Evolutionary conservation across 1,140 invertebrate genomes (phyloP).

Genomic region (Camponotus floridanus): DNA sequence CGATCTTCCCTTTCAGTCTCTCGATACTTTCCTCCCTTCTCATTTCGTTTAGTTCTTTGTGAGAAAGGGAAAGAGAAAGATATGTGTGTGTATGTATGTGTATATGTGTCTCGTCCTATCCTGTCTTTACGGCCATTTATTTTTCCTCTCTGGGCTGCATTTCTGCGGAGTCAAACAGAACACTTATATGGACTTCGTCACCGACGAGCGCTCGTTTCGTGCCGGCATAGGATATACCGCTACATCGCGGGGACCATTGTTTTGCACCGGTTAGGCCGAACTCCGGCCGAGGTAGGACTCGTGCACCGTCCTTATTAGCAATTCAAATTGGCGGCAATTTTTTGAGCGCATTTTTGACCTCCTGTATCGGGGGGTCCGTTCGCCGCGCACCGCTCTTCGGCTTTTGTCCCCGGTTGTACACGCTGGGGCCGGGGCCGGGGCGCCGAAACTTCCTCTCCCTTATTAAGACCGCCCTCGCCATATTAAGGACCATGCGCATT

Average conservation of each 20-base stretch:
- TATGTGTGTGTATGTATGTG: not conserved
- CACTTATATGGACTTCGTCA: conserved; percentile 86
- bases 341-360: conserved; percentile 87
- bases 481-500: conserved; percentile 82
- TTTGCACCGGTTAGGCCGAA: conserved; percentile 81
- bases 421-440: conserved; percentile 47
- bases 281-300: conserved; percentile 72
- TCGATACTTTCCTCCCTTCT: conserved; percentile 21
- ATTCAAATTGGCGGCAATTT: conserved; percentile 87
- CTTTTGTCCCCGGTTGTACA: conserved; percentile 77
- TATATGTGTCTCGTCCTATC: conserved; percentile 58
- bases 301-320: conserved; percentile 83
- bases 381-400: conserved; percentile 62
- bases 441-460: conserved; percentile 84
- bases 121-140: conserved; percentile 79
- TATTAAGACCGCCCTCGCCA: conserved; percentile 86
- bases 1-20: conserved; percentile 58
- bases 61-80: not conserved
- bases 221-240: conserved; percentile 82
- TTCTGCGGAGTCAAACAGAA: conserved; percentile 84
- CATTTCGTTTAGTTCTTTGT: conserved; percentile 50
- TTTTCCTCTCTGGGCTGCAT: conserved; percentile 83
- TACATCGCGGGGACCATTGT: conserved; percentile 84
- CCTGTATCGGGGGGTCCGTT: conserved; percentile 84
- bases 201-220: conserved; percentile 77